Evolutionary conservation across 2,888 invertebrate genomes (phyloP).

Genomic region (Pyrocoelia pectoralis): DNA sequence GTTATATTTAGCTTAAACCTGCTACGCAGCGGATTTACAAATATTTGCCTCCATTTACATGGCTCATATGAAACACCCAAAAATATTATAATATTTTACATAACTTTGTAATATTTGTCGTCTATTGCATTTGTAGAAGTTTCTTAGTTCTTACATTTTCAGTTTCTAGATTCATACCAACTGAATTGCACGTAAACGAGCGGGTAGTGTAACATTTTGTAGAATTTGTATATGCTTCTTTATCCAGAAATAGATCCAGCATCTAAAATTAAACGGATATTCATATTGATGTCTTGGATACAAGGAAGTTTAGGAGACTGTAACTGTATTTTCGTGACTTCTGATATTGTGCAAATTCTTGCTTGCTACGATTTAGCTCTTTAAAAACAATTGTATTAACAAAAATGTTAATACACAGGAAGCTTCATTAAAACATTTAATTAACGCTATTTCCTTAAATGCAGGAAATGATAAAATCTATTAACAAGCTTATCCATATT

Average conservation of each 20-base stretch:
- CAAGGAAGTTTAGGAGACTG: constrained; percentile 36
- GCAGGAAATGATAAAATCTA: neutral
- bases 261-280: constrained; percentile 48
- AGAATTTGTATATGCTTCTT: constrained; percentile 48
- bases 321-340: neutral
- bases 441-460: neutral
- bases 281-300: constrained; percentile 46
- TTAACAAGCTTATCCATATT: neutral
- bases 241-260: constrained; percentile 48
- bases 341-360: neutral
- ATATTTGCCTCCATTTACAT: no score
- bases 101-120: no score
- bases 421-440: constrained; percentile 1
- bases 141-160: no score
- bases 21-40: no score
- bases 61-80: no score
- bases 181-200: no score
- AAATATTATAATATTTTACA: no score
- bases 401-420: neutral
- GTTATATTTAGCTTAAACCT: no score
- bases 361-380: no score
- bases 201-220: constrained; percentile 8
- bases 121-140: no score
- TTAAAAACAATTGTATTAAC: neutral
- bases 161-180: no score